Conservation (phyloP, 2,797 vertebrate species). For the Balearica regulorum region DNA sequence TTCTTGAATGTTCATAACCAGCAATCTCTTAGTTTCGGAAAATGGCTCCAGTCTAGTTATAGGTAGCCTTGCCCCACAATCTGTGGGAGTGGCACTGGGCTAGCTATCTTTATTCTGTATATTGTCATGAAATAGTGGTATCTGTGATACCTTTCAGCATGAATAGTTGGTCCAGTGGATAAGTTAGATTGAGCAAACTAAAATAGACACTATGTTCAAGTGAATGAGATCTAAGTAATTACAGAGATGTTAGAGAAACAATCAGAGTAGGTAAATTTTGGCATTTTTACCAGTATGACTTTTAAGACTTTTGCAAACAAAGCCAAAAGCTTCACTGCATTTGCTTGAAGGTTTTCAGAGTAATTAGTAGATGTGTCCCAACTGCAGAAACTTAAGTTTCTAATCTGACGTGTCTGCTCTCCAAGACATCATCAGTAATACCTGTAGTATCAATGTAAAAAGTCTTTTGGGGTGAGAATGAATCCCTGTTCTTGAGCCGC, state of each 20-base stretch:
- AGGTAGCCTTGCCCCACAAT: accelerated
- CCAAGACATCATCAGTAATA: background rate
- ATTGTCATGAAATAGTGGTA: background rate
- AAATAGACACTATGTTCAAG: background rate
- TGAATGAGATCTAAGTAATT: background rate
- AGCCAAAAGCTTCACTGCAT: background rate
- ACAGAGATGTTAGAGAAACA: background rate
- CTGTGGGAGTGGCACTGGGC: background rate
- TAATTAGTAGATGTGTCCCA: background rate
- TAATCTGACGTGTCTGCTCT: background rate
- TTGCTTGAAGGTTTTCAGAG: background rate
- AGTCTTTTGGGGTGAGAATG: background rate
- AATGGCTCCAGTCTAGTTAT: background rate
- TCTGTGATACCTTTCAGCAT: background rate
- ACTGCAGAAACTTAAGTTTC: background rate
- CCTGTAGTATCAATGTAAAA: background rate
- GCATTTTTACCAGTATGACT: background rate
- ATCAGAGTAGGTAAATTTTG: background rate
- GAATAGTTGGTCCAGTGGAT: background rate
- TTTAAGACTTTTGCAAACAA: background rate
- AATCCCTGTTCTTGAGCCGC: background rate
- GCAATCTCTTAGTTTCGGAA: background rate
- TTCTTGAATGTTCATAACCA: background rate
- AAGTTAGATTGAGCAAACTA: background rate
- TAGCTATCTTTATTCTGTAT: accelerated